A percentile compares a stretch with the other conserved stretches of the same genome.
Evolutionary conservation across 2,113 vertebrate genomes (phyloP).

Genomic region (Aspidoscelis tigris): DNA sequence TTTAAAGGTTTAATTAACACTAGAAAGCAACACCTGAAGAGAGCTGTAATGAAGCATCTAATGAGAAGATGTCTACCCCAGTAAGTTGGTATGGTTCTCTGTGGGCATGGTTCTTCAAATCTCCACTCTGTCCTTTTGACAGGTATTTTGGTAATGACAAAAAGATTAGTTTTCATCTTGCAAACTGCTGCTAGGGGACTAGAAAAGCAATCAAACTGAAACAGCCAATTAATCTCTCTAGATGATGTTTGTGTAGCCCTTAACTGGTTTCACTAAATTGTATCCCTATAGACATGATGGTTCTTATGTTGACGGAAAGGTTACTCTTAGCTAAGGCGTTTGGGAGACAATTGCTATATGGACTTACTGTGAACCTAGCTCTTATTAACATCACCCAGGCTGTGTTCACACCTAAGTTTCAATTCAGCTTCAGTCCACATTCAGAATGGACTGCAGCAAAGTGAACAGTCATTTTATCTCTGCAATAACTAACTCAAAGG

Average conservation of each 20-base stretch:
- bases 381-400: no score
- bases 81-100: slow-evolving; percentile 47
- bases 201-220: slow-evolving; percentile 70
- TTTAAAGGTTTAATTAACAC: no score
- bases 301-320: slow-evolving; percentile 66
- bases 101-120: slow-evolving; percentile 23
- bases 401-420: no score
- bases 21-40: no score
- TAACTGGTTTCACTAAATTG: slow-evolving; percentile 69
- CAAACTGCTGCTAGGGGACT: slow-evolving; percentile 65
- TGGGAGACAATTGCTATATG: neutral
- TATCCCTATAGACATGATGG: slow-evolving; percentile 68
- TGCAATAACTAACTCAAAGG: no score
- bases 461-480: no score
- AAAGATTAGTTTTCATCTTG: slow-evolving; percentile 64
- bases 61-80: neutral
- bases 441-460: no score
- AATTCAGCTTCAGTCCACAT: no score
- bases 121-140: slow-evolving; percentile 42
- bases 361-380: no score
- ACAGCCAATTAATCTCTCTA: slow-evolving; percentile 74
- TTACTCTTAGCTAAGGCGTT: slow-evolving; percentile 62
- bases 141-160: slow-evolving; percentile 59
- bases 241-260: slow-evolving; percentile 71
- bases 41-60: neutral